phyloP scores from a whole-genome alignment of 2,797 vertebrate species.

The Salmo trutta region DNA sequence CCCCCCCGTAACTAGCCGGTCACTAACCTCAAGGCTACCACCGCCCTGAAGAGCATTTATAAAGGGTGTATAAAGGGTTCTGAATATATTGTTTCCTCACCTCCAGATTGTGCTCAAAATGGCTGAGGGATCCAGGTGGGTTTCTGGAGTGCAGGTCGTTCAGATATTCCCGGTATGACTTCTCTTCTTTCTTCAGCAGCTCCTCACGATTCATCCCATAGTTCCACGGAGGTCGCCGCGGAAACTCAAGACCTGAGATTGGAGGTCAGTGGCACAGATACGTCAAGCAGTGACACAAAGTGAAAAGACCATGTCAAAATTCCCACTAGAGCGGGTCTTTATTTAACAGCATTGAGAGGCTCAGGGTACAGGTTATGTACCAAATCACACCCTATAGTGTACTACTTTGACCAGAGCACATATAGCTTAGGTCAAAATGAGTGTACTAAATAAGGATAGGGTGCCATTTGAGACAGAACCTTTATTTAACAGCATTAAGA shows the following conservation, averaged over 20 bases:
- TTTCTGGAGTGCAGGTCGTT: slow-evolving; percentile 83
- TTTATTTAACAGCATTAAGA: too few species aligned
- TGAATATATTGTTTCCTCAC: slow-evolving; percentile 57
- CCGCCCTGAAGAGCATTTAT: too few species aligned
- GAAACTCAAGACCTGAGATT: slow-evolving; percentile 84
- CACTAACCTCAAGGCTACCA: too few species aligned
- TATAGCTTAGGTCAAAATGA: too few species aligned
- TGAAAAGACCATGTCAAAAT: not conserved
- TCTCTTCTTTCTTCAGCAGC: slow-evolving; percentile 85
- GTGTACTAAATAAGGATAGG: too few species aligned
- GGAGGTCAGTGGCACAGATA: not conserved
- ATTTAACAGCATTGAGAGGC: not conserved
- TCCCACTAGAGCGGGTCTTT: not conserved
- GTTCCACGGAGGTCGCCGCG: slow-evolving; percentile 86
- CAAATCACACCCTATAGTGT: too few species aligned
- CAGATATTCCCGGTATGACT: slow-evolving; percentile 83
- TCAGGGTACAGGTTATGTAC: not conserved
- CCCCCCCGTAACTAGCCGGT: not conserved
- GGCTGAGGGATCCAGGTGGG: slow-evolving; percentile 81
- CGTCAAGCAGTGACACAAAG: not conserved
- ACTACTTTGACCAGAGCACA: too few species aligned
- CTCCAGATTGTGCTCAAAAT: slow-evolving; percentile 95
- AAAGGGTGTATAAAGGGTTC: too few species aligned
- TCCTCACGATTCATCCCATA: slow-evolving; percentile 89
- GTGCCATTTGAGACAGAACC: too few species aligned